Evolutionary conservation across 2,797 vertebrate species (phyloP), one percentile per base, ranked within the genome.

Genomic region (Enteromius thamalakanensis): DNA sequence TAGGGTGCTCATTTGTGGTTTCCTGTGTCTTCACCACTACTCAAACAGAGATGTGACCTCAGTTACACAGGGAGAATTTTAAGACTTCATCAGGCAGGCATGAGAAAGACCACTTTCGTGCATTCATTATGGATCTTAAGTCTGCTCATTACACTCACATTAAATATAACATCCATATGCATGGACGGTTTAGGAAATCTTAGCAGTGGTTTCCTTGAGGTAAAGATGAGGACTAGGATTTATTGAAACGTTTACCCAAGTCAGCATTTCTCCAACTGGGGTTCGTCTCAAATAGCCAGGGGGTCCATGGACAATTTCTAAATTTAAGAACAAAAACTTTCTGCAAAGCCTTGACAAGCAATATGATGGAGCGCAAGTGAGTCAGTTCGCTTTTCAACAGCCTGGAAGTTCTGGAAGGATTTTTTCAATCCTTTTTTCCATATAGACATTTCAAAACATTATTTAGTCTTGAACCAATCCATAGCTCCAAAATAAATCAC

Each of bases 21-120:
- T 72, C 76, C 74, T 74, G 49, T 65, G 34, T 72, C 49, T 69
- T 77, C 9, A 19, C 62, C 49, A 34, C 74, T 79, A 15, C 68
- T 72, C 58, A 34, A 72, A 78, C n/a, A 76, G 71, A 76, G 49
- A 82, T 82, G 23, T 69, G 81, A 69, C 81, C 81, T 76, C 81
- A 82, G 64, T 82, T 34, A 23, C 72, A 47, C 51, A 45, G 19
- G 42, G 34, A 58, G 1, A 58, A 42, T 37, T 32, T 76, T 76
- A 47, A 76, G 64, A 37, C 37, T 82, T 82, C 64, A 68, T 58
- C 81, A 69, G 23, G 23, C 49, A 82, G 32, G 4, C 17, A 76
- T 82, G 37, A 67, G 72, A 68, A 51, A 15, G 49, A 68, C 64
- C n/a, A 64, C 4, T 68, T 34, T 34, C 34, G 6, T 68, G n/a